phyloP scores from a whole-genome alignment of 2,888 invertebrate genomes.

The Vesta saturnalis region DNA sequence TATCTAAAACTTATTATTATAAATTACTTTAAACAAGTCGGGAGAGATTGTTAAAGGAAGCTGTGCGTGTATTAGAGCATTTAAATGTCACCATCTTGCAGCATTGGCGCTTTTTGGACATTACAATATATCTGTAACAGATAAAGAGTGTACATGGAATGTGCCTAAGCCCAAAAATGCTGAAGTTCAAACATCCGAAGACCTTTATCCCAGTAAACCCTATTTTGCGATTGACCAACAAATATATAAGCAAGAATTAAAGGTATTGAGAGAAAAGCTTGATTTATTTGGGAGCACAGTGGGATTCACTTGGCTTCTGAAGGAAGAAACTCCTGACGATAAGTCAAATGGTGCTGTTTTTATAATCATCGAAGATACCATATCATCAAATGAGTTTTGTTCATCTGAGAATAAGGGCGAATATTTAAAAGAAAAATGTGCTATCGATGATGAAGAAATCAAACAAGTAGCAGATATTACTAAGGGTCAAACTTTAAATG shows the following conservation, averaged over 20 bases:
- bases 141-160: conserved; percentile 9
- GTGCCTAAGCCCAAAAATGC: background rate
- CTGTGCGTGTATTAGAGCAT: background rate
- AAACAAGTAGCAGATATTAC: background rate
- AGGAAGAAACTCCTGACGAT: conserved; percentile 4
- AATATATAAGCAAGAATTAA: background rate
- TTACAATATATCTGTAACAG: background rate
- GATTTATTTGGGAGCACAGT: background rate
- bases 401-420: background rate
- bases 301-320: conserved; percentile 13
- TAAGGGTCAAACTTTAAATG: conserved; percentile 9
- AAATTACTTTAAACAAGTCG: conserved; percentile 6
- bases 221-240: conserved; percentile 8
- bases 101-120: conserved; percentile 4
- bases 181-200: background rate
- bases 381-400: conserved; percentile 3
- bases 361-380: background rate
- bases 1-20: no score
- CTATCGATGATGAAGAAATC: background rate
- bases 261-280: background rate
- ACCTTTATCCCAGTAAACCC: conserved; percentile 1
- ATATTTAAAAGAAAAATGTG: conserved; percentile 12
- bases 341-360: background rate
- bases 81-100: background rate
- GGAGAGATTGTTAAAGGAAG: background rate